A percentile compares a stretch with the other conserved stretches of the same genome.
These are phyloP conservation scores for Neogobius melanostomus DNA, from an alignment of 2,113 vertebrate genomes.

Conservation along the genomic window DNA sequence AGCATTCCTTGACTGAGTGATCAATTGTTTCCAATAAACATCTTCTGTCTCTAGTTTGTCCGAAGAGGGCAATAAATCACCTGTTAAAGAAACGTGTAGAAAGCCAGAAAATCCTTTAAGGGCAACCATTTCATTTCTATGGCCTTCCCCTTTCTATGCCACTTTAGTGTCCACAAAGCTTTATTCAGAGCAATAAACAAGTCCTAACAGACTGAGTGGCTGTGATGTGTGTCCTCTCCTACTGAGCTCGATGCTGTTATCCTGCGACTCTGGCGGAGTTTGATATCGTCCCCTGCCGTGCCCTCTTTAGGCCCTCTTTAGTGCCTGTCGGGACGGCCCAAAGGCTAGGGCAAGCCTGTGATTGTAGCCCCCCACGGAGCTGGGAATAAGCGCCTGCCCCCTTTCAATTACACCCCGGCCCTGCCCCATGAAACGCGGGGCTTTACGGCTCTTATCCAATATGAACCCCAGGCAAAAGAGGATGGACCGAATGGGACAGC, in stretches of 20 bases:
- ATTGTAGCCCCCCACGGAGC: slow-evolving; percentile 78
- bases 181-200: slow-evolving; percentile 57
- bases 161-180: slow-evolving; percentile 19
- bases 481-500: slow-evolving; percentile 72
- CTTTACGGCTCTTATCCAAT: slow-evolving; percentile 82
- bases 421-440: slow-evolving; percentile 70
- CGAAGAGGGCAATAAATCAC: neutral
- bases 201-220: slow-evolving; percentile 44
- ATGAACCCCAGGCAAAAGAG: slow-evolving; percentile 83
- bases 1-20: too few relatives aligned
- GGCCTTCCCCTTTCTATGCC: neutral
- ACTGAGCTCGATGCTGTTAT: slow-evolving; percentile 59
- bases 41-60: neutral
- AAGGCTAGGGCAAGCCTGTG: slow-evolving; percentile 81
- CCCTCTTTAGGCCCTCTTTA: slow-evolving; percentile 74
- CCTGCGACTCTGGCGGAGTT: slow-evolving; percentile 58
- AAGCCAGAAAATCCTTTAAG: neutral
- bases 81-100: slow-evolving; percentile 14
- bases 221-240: slow-evolving; percentile 42
- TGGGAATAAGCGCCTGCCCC: slow-evolving; percentile 78
- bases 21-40: neutral
- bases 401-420: slow-evolving; percentile 75
- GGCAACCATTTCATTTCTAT: slow-evolving; percentile 15
- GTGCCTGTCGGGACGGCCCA: slow-evolving; percentile 72
- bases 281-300: slow-evolving; percentile 75